Conservation (phyloP, 2,888 invertebrate genomes). For the Cantharis rufa region DNA sequence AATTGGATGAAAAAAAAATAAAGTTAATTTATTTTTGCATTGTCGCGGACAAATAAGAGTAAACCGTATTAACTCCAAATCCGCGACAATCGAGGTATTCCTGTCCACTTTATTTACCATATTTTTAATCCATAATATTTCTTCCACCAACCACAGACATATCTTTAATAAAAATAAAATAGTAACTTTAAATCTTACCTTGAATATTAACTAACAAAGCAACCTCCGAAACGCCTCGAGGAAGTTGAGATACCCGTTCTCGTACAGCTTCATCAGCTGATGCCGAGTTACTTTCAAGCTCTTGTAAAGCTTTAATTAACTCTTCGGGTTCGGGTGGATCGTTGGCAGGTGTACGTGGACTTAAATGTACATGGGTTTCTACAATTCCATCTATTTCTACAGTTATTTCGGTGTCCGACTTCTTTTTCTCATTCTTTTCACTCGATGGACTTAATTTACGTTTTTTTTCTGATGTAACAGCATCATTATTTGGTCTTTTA, state of each 20-base stretch:
- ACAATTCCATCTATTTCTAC: conserved; percentile 69
- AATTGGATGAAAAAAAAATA: too few species aligned
- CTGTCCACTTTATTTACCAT: not conserved
- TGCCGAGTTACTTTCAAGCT: conserved; percentile 91
- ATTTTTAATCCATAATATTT: not conserved
- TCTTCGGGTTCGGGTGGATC: conserved; percentile 94
- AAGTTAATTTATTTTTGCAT: too few species aligned
- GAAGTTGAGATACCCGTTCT: conserved; percentile 90
- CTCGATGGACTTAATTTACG: conserved; percentile 45
- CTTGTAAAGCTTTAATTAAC: conserved; percentile 80
- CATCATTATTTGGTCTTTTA: conserved; percentile 55
- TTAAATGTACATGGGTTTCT: conserved; percentile 76
- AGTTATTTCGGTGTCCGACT: conserved; percentile 60
- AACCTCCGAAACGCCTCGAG: conserved; percentile 93
- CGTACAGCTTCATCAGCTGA: conserved; percentile 92
- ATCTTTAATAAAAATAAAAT: not conserved
- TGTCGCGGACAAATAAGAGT: too few species aligned
- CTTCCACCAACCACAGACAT: not conserved
- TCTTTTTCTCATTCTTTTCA: conserved; percentile 58
- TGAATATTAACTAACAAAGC: conserved; percentile 82
- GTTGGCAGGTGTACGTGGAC: conserved; percentile 78
- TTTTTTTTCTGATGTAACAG: conserved; percentile 35
- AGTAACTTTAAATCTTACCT: conserved; percentile 59
- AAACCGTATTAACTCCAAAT: not conserved
- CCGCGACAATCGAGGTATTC: not conserved